Evolutionary conservation across 2,888 invertebrate species (phyloP), one percentile per base, ranked within the genome.

Genomic region (Oscheius onirici): DNA sequence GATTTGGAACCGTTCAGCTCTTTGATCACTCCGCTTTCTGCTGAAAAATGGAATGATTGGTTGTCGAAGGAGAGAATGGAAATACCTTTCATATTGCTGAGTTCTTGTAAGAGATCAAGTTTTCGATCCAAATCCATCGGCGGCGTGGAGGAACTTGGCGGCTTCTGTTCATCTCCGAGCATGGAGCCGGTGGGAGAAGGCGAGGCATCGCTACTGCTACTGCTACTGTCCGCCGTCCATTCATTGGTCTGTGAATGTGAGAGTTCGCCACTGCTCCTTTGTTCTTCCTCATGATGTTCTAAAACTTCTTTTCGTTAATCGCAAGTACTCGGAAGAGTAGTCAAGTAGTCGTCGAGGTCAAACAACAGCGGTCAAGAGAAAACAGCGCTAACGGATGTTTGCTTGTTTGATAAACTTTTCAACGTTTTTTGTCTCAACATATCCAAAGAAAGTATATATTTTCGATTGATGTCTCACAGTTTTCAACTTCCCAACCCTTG

Each of bases 241-340:
- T 79, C 79, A 22, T 71, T 74, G 26, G 74, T 72, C 79, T 77
- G 78, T 13, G 73, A 70, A 57, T 74, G 76, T 6, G 78, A 76
- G 63, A 76, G 71, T 52, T 75, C 76, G 5, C 76, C 76, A 22
- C 75, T 76, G 17, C 76, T 76, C 10, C 76, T 72, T 49, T 77
- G 77, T 60, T 79, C 79, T 3, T 69, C 72, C 60, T 79, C 79
- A 73, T 79, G 79, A 43, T 77, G 70, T 44, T 79, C 79, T 79
- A 73, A 15, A 79, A 76, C 22, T 46, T 17, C 20, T 51, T 46
- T 24, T 10, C 20, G 51, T 2, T 51, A 51, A 51, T 24, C 24
- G 11, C 17, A 51, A 51, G 24, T n/a, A 51, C 51, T 22, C 46
- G 46, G 20, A 20, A 11, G 51, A 20, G 24, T 51, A 22, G 51